Conservation (phyloP, 2,888 invertebrate species). For the Panzeria rudis region DNA sequence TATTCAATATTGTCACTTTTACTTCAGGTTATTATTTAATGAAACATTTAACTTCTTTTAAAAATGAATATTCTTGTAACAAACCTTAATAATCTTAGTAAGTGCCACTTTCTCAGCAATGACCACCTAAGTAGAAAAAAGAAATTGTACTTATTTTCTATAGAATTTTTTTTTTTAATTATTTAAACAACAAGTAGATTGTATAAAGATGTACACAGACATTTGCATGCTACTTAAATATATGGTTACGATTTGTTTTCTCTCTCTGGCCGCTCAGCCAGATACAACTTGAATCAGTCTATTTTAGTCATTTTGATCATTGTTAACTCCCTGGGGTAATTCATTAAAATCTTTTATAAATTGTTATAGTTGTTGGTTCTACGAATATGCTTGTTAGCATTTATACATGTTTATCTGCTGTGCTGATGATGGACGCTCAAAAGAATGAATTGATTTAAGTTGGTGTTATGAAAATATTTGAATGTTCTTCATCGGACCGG, state of each 20-base stretch:
- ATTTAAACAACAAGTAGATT: constrained; percentile 1
- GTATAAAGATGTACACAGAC: background rate
- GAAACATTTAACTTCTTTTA: too few species aligned
- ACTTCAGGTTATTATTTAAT: too few species aligned
- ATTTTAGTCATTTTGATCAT: constrained; percentile 61
- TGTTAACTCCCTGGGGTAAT: constrained; percentile 65
- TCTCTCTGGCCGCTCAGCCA: background rate
- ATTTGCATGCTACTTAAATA: constrained; percentile 48
- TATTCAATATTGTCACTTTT: background rate
- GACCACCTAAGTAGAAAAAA: constrained; percentile 13
- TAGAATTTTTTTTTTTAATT: constrained; percentile 51
- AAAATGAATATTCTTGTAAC: too few species aligned
- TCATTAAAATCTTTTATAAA: constrained; percentile 64
- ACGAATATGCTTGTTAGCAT: constrained; percentile 4
- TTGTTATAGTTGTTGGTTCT: constrained; percentile 33
- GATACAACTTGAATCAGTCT: constrained; percentile 34
- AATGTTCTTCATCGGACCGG: too few species aligned
- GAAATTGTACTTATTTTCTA: constrained; percentile 3
- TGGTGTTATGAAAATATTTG: background rate
- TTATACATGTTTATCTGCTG: constrained; percentile 4
- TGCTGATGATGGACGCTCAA: background rate
- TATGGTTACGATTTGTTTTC: background rate
- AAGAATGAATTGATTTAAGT: constrained; percentile 13
- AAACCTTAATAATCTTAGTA: background rate
- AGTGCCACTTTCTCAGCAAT: constrained; percentile 7